A percentile compares a stretch with the other conserved stretches of the same genome.
These are phyloP conservation scores for Dasyurus viverrinus DNA, from an alignment of 2,113 vertebrate genomes.

Conservation along the genomic window DNA sequence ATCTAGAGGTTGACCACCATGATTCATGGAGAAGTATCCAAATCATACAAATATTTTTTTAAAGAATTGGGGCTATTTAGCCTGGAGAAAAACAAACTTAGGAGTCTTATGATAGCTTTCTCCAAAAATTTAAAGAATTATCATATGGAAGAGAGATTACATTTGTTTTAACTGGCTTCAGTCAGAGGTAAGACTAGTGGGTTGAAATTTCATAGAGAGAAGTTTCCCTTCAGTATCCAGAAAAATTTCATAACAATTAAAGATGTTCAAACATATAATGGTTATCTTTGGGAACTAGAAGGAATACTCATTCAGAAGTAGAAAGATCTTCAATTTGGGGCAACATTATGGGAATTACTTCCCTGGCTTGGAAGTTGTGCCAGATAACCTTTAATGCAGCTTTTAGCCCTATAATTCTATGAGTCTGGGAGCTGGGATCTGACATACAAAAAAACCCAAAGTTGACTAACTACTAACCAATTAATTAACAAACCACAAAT, in stretches of 20 bases:
- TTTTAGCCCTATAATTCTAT: background rate
- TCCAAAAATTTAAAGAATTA: background rate
- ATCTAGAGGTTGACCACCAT: background rate
- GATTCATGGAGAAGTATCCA: background rate
- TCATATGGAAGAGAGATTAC: background rate
- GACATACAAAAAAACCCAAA: background rate
- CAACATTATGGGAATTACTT: background rate
- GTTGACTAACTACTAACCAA: background rate
- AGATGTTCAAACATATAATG: background rate
- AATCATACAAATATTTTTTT: background rate
- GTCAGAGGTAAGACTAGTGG: background rate
- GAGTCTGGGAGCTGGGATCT: background rate
- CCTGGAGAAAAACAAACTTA: background rate
- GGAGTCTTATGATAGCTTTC: background rate
- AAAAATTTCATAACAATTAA: background rate
- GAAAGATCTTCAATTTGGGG: background rate
- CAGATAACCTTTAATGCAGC: background rate
- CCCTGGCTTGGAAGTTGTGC: background rate
- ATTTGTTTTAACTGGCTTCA: background rate
- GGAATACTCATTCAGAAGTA: background rate
- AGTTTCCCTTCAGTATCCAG: background rate
- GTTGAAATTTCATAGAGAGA: background rate
- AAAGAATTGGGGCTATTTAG: background rate
- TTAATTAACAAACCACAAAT: background rate
- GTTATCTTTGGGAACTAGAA: background rate